Evolutionary conservation across 2,888 invertebrate genomes (phyloP), one percentile per base, ranked within the genome.

Genomic region (Yponomeuta malinellus): DNA sequence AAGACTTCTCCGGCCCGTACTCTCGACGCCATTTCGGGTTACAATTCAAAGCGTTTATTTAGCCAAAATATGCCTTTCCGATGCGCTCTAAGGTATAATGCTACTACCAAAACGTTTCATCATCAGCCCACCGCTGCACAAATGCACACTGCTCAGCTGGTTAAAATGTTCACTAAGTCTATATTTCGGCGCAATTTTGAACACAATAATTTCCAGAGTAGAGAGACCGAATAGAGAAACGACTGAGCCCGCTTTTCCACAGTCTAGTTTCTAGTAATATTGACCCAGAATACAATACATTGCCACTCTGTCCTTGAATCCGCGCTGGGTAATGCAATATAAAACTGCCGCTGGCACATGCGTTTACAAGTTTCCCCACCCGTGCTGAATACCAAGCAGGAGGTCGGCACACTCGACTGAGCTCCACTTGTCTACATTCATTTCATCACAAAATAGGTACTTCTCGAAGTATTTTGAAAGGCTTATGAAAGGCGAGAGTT

Each of bases 371-470:
- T 59, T 59, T 15, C 52, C 52, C 52, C 52, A 15, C 52, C 52
- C 15, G 52, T 59, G 52, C 52, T 59, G 52, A 59, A 59, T 59
- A 59, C 15, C 52, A 59, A 59, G 8, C 52, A 59, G 52, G 52
- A 59, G 52, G 52, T 59, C 12, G 52, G 52, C 15, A 15, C 52
- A 59, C 52, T 15, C 52, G 52, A 15, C 15, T 15, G 15, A 12
- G 15, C 15, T 59, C 15, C 15, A 15, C 52, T 59, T 59, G 52
- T 59, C 15, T 15, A 15, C 52, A 15, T 9, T 15, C 86, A 77
- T 85, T 84, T 59, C 15, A 15, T 59, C 12, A 59, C 52, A 15
- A 59, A 12, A 59, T 15, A 59, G 15, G 3, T 15, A 15, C 15
- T 59, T 15, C 3, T 6, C 52, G 52, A 59, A 59, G 15, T 59